Base-by-base conservation (phyloP, 2,113 vertebrate species). In the Trematomus loennbergii region DNA sequence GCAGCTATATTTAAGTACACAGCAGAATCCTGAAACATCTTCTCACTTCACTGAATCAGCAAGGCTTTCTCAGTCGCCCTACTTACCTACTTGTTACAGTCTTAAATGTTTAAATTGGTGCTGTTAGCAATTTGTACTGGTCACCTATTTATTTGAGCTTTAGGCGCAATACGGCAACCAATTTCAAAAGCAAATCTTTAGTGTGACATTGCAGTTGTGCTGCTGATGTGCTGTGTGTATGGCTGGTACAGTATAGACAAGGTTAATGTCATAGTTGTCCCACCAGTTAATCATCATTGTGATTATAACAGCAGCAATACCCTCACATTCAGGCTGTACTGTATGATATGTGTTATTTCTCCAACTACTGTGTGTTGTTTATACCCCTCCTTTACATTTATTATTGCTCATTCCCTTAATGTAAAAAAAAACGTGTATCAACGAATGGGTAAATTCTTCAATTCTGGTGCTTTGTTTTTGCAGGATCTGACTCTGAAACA, bases 401-500 rank as follows among this genome's bases (percentile, higher is more conserved):
- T 57, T 60, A 4, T 62, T 69, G 13, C 54, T 71, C 65, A 16
- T 22, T 45, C 43, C 13, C 57, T 40, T 20, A 20, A 17, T 53
- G 16, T 75, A 5, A 50, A 61, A n/a, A n/a, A 16, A n/a, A 8
- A 8, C n/a, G 13, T 52, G 7, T 45, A 1, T 78, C 33, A 29
- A 50, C 62, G 12, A 29, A 58, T 15, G 4, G 13, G 29, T 52
- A 15, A 16, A 49, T 65, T 36, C 45, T 9, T 20, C 22, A 50
- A 50, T 36, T 54, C 22, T 69, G 29, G 17, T 52, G 16, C 9
- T 65, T 61, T 77, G 17, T 45, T 57, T 57, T 29, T 75, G 45
- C 82, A 99, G 98, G 98, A 99, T 90, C 89, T 99, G 91, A 99
- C 98, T 3, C 94, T 99, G 89, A 99, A 97, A 92, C 98, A 99